Conservation (phyloP, 2,888 invertebrate genomes). For the Antheraea assamensis region DNA sequence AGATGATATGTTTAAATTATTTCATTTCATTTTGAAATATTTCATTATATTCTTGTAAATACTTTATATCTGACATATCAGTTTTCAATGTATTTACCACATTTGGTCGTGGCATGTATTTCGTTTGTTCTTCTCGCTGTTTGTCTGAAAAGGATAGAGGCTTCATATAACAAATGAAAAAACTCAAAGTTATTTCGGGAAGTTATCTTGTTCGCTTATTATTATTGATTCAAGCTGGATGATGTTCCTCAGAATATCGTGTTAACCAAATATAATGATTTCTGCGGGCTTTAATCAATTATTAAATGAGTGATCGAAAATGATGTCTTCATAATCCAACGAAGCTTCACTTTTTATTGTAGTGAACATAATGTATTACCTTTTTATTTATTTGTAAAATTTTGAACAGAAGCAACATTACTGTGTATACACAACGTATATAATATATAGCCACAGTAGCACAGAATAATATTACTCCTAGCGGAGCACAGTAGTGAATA, state of each 20-base stretch:
- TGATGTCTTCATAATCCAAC: not conserved
- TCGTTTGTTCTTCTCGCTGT: slow-evolving; percentile 34
- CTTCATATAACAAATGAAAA: slow-evolving; percentile 33
- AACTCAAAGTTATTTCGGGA: slow-evolving; percentile 37
- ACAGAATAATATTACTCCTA: too few relatives aligned
- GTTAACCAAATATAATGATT: slow-evolving; percentile 38
- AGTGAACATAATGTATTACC: not conserved
- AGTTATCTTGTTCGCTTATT: slow-evolving; percentile 32
- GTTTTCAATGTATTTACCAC: not conserved
- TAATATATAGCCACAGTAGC: too few relatives aligned
- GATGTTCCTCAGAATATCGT: slow-evolving; percentile 33
- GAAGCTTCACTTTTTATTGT: not conserved
- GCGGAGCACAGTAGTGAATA: too few relatives aligned
- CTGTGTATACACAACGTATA: too few relatives aligned
- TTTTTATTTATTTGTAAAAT: not conserved
- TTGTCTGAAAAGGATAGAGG: slow-evolving; percentile 37
- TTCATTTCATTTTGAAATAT: slow-evolving; percentile 11
- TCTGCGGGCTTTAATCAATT: slow-evolving; percentile 41
- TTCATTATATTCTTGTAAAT: slow-evolving; percentile 6
- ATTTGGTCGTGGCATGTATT: slow-evolving; percentile 19
- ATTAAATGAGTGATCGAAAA: slow-evolving; percentile 1
- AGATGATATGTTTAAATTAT: not conserved
- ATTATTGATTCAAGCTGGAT: slow-evolving; percentile 32
- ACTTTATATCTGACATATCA: slow-evolving; percentile 1
- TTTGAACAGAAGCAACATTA: not conserved